These are phyloP conservation scores for Mugil cephalus DNA, from an alignment of 2,113 vertebrate genomes.

Conservation along the genomic window DNA sequence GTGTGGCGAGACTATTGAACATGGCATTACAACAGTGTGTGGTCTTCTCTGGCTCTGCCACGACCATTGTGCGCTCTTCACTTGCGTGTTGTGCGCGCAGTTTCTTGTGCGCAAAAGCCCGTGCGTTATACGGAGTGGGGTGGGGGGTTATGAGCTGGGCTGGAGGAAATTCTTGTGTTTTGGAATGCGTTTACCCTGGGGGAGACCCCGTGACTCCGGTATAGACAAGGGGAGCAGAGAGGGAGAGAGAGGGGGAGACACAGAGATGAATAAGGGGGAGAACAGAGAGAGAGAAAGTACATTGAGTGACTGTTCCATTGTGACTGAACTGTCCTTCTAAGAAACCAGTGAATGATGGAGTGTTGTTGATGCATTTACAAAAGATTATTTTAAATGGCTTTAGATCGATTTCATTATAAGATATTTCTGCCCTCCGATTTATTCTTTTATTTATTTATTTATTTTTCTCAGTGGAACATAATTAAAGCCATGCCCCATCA, in stretches of 20 bases:
- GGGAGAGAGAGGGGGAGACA: neutral
- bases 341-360: constrained; percentile 21
- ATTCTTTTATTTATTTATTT: constrained; percentile 6
- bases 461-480: constrained; percentile 1
- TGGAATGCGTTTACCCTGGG: constrained; percentile 88
- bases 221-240: constrained; percentile 51
- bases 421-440: too few species aligned
- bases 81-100: constrained; percentile 9
- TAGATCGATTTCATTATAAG: neutral
- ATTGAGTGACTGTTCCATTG: constrained; percentile 7
- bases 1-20: constrained; percentile 38
- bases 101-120: neutral
- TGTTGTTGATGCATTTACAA: neutral
- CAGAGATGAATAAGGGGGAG: constrained; percentile 15
- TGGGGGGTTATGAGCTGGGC: constrained; percentile 78
- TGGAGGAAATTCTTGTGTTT: constrained; percentile 88
- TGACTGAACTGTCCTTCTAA: constrained; percentile 39
- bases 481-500: constrained; percentile 44
- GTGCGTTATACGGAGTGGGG: neutral
- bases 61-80: constrained; percentile 48
- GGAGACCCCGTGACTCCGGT: constrained; percentile 84
- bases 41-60: constrained; percentile 67
- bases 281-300: constrained; percentile 23
- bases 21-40: constrained; percentile 77
- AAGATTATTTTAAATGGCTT: too few species aligned